These are phyloP conservation scores for Tinamus major DNA, from an alignment of 2,797 vertebrate genomes.

Conservation along the genomic window DNA sequence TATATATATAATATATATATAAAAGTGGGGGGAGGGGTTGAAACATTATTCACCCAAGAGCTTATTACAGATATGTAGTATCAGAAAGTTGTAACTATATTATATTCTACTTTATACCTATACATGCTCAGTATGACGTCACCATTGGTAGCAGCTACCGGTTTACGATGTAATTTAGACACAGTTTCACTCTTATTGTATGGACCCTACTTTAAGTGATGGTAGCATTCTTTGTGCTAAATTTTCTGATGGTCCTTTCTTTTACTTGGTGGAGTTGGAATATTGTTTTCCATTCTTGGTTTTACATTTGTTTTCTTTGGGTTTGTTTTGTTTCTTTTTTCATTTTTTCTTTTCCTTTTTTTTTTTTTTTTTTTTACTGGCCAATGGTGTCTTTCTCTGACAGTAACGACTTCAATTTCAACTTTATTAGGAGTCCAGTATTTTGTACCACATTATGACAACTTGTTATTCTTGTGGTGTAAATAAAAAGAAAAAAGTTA, in stretches of 20 bases:
- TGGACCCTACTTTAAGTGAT: conserved; percentile 72
- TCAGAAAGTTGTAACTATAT: conserved; percentile 71
- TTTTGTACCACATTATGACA: conserved; percentile 84
- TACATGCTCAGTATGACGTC: conserved; percentile 70
- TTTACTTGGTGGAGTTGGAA: conserved; percentile 73
- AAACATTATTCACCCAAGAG: conserved; percentile 75
- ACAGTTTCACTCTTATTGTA: conserved; percentile 67
- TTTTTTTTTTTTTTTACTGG: conserved; percentile 25
- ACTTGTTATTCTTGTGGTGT: conserved; percentile 87
- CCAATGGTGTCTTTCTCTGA: conserved; percentile 79
- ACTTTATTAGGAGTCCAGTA: conserved; percentile 83
- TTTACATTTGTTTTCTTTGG: conserved; percentile 26
- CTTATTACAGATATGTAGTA: conserved; percentile 74
- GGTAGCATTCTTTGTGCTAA: conserved; percentile 74
- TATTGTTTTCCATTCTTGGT: conserved; percentile 55
- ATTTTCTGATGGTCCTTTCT: conserved; percentile 69
- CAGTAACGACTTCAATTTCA: conserved; percentile 78
- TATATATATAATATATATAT: conserved; percentile 72
- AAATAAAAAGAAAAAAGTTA: conserved; percentile 84
- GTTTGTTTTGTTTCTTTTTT: background rate
- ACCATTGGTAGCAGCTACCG: conserved; percentile 68
- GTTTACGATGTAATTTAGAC: conserved; percentile 65
- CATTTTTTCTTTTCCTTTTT: background rate
- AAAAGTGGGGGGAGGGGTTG: conserved; percentile 59
- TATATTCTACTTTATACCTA: conserved; percentile 72